Conservation (phyloP, 2,888 invertebrate genomes). For the Phania funesta region DNA sequence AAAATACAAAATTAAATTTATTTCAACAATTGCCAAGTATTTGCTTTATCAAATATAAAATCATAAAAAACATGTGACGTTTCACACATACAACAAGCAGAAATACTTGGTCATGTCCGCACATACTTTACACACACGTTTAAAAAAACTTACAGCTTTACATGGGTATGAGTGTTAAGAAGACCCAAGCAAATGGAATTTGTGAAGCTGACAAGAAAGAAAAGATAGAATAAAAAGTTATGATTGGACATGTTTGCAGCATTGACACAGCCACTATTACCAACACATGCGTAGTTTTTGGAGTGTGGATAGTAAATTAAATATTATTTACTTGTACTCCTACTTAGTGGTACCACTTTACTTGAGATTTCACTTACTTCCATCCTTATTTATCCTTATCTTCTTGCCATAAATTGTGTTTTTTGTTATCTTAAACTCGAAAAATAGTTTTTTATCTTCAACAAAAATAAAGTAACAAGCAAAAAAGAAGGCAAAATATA, state of each 20-base stretch:
- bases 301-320: conserved; percentile 32
- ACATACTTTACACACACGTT: neutral
- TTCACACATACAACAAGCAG: neutral
- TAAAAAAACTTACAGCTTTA: neutral
- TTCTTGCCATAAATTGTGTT: neutral
- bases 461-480: neutral
- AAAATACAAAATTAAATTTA: conserved; percentile 63
- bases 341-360: neutral
- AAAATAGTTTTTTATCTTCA: neutral
- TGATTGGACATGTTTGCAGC: conserved; percentile 29
- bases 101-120: neutral
- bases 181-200: conserved; percentile 12
- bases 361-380: too few species aligned
- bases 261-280: neutral
- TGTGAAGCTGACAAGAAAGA: conserved; percentile 41
- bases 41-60: conserved; percentile 55
- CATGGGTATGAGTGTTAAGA: neutral
- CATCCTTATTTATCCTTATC: too few species aligned
- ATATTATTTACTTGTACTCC: conserved; percentile 49
- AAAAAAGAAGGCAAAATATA: neutral
- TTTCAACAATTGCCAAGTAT: conserved; percentile 57
- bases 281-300: neutral
- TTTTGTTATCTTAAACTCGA: neutral
- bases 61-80: conserved; percentile 58
- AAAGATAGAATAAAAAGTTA: conserved; percentile 13